These are phyloP conservation scores for Habropoda laboriosa DNA, from an alignment of 1,140 invertebrate species.

Conservation along the genomic window DNA sequence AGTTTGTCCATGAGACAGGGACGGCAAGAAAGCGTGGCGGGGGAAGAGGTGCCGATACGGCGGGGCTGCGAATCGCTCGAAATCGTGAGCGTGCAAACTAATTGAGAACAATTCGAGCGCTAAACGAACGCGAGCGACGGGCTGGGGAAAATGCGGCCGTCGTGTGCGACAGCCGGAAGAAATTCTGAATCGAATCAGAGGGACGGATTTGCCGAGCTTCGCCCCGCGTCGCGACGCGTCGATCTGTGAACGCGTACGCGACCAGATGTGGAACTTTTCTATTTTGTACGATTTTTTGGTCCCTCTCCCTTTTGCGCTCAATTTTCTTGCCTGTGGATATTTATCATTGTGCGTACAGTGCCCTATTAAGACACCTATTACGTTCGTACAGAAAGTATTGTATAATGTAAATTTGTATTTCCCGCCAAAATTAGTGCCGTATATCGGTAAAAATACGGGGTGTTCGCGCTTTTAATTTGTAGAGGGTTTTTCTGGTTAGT, in stretches of 20 bases:
- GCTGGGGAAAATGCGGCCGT: constrained; percentile 53
- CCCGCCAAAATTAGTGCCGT: no score
- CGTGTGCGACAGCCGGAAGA: constrained; percentile 61
- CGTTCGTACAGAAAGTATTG: no score
- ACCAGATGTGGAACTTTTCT: neutral
- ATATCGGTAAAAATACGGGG: no score
- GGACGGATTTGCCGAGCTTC: constrained; percentile 41
- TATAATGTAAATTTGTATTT: no score
- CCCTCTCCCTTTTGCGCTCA: neutral
- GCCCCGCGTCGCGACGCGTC: constrained; percentile 28
- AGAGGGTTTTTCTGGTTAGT: no score
- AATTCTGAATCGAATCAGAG: constrained; percentile 63
- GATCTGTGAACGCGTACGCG: constrained; percentile 3
- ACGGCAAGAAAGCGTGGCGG: no score
- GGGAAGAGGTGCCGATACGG: no score
- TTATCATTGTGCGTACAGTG: no score
- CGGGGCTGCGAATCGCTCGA: neutral
- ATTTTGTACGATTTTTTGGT: neutral
- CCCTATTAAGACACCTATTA: no score
- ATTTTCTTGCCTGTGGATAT: no score
- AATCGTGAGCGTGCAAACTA: constrained; percentile 35
- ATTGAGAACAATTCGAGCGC: constrained; percentile 63
- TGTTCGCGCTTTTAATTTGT: no score
- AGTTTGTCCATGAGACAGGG: no score
- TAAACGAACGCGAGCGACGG: constrained; percentile 62